Evolutionary conservation across 2,113 vertebrate genomes (phyloP).

Genomic region (Carassius carassius): DNA sequence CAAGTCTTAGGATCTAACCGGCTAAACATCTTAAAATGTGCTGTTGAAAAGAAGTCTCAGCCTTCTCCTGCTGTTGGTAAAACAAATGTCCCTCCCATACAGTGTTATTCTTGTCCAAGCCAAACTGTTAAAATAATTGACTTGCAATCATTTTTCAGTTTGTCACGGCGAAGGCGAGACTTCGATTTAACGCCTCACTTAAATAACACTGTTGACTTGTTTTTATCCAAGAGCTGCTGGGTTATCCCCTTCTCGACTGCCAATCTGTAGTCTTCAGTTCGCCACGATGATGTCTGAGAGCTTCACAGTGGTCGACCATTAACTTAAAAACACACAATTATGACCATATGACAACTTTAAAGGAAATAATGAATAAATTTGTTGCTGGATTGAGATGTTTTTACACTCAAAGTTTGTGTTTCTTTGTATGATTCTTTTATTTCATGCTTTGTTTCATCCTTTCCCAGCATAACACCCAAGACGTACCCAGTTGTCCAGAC

Average conservation of each 20-base stretch:
- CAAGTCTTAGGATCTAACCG: neutral
- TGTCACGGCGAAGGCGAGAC: slow-evolving; percentile 30
- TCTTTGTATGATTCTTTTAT: neutral
- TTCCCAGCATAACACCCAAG: slow-evolving; percentile 27
- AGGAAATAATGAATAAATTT: neutral
- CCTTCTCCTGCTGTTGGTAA: slow-evolving; percentile 38
- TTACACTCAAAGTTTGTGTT: neutral
- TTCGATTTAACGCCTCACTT: slow-evolving; percentile 14
- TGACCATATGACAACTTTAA: neutral
- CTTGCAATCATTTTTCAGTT: slow-evolving; percentile 43
- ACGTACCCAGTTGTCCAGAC: slow-evolving; percentile 28
- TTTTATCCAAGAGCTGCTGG: slow-evolving; percentile 20
- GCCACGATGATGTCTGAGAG: neutral
- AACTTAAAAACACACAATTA: slow-evolving; percentile 13
- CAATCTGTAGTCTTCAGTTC: slow-evolving; percentile 17
- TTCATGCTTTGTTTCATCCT: slow-evolving; percentile 17
- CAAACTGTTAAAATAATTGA: slow-evolving; percentile 54
- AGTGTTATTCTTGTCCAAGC: slow-evolving; percentile 27
- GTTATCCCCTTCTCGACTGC: slow-evolving; percentile 22
- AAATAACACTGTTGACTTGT: slow-evolving; percentile 14
- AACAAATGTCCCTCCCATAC: slow-evolving; percentile 26
- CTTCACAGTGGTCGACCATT: slow-evolving; percentile 1
- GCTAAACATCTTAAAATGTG: slow-evolving; percentile 45
- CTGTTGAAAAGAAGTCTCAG: slow-evolving; percentile 6
- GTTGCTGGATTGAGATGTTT: neutral